phyloP scores from a whole-genome alignment of 1,140 invertebrate species.

The Lethrus apterus region DNA sequence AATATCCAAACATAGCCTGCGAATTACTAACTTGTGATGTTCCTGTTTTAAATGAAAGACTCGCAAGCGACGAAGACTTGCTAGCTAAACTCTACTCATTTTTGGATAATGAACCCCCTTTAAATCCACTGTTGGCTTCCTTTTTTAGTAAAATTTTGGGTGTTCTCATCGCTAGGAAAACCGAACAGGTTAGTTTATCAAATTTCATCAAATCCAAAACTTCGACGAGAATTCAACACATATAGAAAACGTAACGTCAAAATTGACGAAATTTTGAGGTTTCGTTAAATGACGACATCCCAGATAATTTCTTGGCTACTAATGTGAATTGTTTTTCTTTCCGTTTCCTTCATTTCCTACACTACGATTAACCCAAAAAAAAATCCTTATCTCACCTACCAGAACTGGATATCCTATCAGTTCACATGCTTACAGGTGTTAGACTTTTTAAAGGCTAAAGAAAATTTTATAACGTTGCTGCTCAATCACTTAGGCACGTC shows the following conservation, averaged over 20 bases:
- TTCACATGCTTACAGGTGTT: slow-evolving; percentile 83
- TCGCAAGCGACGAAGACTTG: slow-evolving; percentile 68
- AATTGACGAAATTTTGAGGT: too few relatives aligned
- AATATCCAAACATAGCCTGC: slow-evolving; percentile 87
- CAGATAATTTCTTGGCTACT: too few relatives aligned
- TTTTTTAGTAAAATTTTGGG: slow-evolving; percentile 94
- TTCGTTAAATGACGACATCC: too few relatives aligned
- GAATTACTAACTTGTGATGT: slow-evolving; percentile 89
- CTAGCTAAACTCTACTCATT: slow-evolving; percentile 84
- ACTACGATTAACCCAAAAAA: slow-evolving; percentile 15
- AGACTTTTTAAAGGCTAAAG: slow-evolving; percentile 80
- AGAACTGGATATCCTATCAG: slow-evolving; percentile 89
- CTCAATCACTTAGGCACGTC: slow-evolving; percentile 88
- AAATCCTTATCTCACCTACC: slow-evolving; percentile 25
- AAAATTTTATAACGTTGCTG: slow-evolving; percentile 78
- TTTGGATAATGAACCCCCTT: slow-evolving; percentile 73
- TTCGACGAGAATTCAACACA: too few relatives aligned
- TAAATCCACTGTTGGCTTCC: slow-evolving; percentile 90
- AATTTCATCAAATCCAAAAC: too few relatives aligned
- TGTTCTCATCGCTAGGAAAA: slow-evolving; percentile 73
- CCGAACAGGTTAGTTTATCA: slow-evolving; percentile 62
- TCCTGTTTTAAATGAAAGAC: slow-evolving; percentile 73
- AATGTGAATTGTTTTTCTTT: slow-evolving; percentile 3
- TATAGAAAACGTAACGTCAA: too few relatives aligned
- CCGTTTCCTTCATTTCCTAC: slow-evolving; percentile 5